Evolutionary conservation across 1,140 invertebrate species (phyloP).

Genomic region (Pachypeltis micranthus): DNA sequence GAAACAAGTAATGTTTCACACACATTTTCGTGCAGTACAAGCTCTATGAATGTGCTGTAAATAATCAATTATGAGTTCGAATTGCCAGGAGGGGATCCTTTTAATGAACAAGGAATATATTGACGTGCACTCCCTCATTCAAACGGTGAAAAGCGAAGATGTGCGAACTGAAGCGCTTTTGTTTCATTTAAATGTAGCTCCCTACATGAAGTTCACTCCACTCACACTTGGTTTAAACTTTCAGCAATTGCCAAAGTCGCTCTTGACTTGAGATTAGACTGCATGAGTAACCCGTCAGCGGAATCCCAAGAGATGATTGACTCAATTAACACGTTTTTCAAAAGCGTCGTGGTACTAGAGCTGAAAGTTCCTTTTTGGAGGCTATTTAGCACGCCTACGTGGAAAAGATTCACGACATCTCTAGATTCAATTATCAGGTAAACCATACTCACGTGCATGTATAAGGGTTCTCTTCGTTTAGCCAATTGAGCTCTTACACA

Average conservation of each 20-base stretch:
- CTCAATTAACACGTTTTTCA: constrained; percentile 67
- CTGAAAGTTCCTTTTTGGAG: constrained; percentile 70
- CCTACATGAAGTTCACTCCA: neutral
- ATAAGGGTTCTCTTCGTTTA: no score
- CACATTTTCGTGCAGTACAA: no score
- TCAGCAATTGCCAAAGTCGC: constrained; percentile 68
- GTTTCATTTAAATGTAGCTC: neutral
- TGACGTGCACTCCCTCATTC: neutral
- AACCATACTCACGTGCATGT: constrained; percentile 28
- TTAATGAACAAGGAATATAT: neutral
- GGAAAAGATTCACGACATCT: constrained; percentile 57
- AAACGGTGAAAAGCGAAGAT: neutral
- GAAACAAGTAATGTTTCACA: no score
- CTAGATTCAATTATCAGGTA: constrained; percentile 54
- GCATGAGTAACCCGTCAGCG: constrained; percentile 45
- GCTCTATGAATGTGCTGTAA: neutral
- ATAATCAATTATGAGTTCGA: neutral
- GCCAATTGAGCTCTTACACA: no score
- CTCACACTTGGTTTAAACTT: constrained; percentile 24
- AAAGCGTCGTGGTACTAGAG: constrained; percentile 63
- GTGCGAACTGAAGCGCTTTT: neutral
- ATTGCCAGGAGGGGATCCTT: neutral
- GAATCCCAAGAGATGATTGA: constrained; percentile 63
- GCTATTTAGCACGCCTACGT: constrained; percentile 58
- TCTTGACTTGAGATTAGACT: constrained; percentile 64